A percentile compares a stretch with the other conserved stretches of the same genome.
Evolutionary conservation across 2,888 invertebrate species (phyloP).

Genomic region (Steinernema scapterisci): DNA sequence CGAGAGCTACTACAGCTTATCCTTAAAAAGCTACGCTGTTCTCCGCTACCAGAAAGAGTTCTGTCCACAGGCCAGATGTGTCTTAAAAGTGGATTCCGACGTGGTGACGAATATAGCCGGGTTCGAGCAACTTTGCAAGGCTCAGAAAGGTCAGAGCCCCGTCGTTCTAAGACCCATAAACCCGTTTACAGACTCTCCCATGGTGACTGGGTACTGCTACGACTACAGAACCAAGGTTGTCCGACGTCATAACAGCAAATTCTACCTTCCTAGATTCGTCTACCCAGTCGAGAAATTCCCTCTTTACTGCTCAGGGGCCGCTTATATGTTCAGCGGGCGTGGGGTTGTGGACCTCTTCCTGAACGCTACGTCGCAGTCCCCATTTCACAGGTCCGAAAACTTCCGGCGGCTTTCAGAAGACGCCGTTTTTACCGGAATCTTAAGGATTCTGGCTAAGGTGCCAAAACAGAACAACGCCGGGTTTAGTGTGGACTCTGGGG

Average conservation of each 20-base stretch:
- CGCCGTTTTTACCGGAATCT: conserved; percentile 21
- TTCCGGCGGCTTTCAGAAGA: conserved; percentile 26
- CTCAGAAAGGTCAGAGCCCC: conserved; percentile 1
- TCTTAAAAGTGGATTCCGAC: conserved; percentile 33
- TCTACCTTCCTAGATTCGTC: conserved; percentile 24
- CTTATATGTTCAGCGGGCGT: conserved; percentile 31
- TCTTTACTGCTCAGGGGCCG: conserved; percentile 31
- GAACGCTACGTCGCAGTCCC: background rate
- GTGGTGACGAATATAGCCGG: conserved; percentile 23
- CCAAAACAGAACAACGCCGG: background rate
- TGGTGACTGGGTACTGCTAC: conserved; percentile 33
- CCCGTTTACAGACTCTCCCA: background rate
- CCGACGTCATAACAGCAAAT: conserved; percentile 1
- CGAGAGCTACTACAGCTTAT: conserved; percentile 35
- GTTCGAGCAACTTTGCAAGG: conserved; percentile 31
- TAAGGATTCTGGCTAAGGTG: background rate
- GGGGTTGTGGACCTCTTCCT: background rate
- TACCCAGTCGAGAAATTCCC: conserved; percentile 26
- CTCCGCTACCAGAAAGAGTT: background rate
- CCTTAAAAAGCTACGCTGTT: conserved; percentile 32
- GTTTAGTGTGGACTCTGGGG: background rate
- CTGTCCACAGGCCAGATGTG: conserved; percentile 26
- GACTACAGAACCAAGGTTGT: background rate
- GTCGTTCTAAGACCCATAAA: too few species aligned
- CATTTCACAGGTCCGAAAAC: conserved; percentile 16